phyloP scores from a whole-genome alignment of 1,140 invertebrate genomes.

The Mercenaria mercenaria region DNA sequence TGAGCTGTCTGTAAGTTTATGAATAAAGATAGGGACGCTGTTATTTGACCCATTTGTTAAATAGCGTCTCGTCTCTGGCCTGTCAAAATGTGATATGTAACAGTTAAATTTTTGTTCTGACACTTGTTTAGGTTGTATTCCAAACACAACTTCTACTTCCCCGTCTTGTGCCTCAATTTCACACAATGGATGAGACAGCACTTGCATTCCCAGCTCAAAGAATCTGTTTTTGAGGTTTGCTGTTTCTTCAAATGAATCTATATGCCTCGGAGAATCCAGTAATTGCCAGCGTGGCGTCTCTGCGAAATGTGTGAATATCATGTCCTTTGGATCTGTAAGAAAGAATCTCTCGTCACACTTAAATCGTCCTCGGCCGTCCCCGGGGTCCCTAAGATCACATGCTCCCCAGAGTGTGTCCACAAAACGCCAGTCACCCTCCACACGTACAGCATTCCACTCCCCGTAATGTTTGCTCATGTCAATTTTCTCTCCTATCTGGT shows the following conservation, averaged over 20 bases:
- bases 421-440: constrained; percentile 73
- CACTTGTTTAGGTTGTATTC: constrained; percentile 61
- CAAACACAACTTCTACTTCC: constrained; percentile 70
- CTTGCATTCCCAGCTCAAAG: constrained; percentile 73
- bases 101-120: constrained; percentile 67
- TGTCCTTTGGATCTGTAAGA: constrained; percentile 87
- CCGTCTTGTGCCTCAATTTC: constrained; percentile 65
- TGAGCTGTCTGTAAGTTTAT: constrained; percentile 65
- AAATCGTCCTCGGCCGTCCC: constrained; percentile 67
- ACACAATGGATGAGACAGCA: constrained; percentile 67
- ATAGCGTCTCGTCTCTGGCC: constrained; percentile 56
- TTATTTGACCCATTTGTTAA: constrained; percentile 65
- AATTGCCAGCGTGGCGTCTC: constrained; percentile 79
- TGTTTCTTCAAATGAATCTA: constrained; percentile 69
- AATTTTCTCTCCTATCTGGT: constrained; percentile 74
- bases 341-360: constrained; percentile 85
- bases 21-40: constrained; percentile 73
- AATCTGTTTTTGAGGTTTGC: constrained; percentile 74
- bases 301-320: constrained; percentile 87
- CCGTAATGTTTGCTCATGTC: constrained; percentile 70
- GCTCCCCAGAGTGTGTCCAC: constrained; percentile 77
- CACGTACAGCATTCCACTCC: constrained; percentile 76
- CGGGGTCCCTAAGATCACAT: constrained; percentile 66
- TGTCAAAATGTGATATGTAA: constrained; percentile 72
- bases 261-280: constrained; percentile 62